Base-by-base conservation (phyloP, 1,140 invertebrate species). In the Conus betulinus region DNA sequence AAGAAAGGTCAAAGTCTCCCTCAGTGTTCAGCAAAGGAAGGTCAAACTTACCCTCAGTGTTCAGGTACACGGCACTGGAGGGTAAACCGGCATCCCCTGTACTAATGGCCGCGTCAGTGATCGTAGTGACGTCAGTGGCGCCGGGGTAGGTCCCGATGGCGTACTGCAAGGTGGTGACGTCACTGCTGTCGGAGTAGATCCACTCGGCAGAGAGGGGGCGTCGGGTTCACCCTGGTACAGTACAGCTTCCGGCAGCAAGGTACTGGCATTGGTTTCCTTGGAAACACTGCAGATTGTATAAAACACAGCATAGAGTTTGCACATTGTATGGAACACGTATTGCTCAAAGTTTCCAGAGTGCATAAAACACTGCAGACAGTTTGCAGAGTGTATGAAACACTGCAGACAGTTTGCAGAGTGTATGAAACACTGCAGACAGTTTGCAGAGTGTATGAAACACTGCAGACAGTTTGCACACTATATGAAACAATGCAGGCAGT, bases 101-200 rank as follows among this genome's bases (percentile, higher is more conserved):
- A 20, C 63, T n/a, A 8, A 6, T 57, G 55, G 13, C 55, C 6
- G 67, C 15, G 5, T 71, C 53, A 39, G 84, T 82, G 76, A 52
- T 25, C 23, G 51, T 10, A 17, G 27, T 52, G 7, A 90, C 84
- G 81, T 91, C 90, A 25, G 71, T 76, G 27, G 82, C 91, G 60
- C 67, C 88, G 6, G 92, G 92, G 74, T 88, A 92, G 6, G 91
- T 90, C 0, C 91, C 91, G 11, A 93, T 88, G 67, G 91, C 85
- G 71, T 89, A 93, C 74, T 76, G 88, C 5, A 89, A 85, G 8
- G 76, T 88, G 15, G 84, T 78, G 1, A 93, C 85, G 0, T 23
- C 23, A 71, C 87, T 90, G 63, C 90, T 84, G 53, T 93, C 91
- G 57, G 85, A 79, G 63, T 90, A 90, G 27, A 82, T 85, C 91